Conservation (phyloP, 1,140 invertebrate species). For the Scaptomyza pallida region DNA sequence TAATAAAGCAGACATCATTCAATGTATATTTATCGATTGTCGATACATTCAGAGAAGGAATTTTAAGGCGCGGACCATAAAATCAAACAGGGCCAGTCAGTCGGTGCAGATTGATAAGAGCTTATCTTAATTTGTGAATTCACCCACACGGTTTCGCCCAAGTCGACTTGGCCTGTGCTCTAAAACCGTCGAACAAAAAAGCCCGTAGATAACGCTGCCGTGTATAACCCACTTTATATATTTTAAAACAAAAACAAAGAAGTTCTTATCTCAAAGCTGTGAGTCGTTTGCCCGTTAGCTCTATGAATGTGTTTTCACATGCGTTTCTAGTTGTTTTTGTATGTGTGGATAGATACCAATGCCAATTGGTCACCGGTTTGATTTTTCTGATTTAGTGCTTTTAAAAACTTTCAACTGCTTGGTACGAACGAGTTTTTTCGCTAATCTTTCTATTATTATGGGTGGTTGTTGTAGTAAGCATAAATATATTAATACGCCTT, state of each 20-base stretch:
- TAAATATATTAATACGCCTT: slow-evolving; percentile 11
- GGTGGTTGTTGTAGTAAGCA: slow-evolving; percentile 74
- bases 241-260: slow-evolving; percentile 73
- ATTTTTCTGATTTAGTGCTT: slow-evolving; percentile 72
- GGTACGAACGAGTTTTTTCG: slow-evolving; percentile 1
- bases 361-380: slow-evolving; percentile 71
- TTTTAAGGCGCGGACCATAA: slow-evolving; percentile 30
- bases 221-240: slow-evolving; percentile 79
- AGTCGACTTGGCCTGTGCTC: slow-evolving; percentile 43
- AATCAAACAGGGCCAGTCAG: slow-evolving; percentile 20
- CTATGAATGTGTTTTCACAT: slow-evolving; percentile 21
- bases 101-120: slow-evolving; percentile 51
- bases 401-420: slow-evolving; percentile 57
- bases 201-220: slow-evolving; percentile 55
- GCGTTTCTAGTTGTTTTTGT: slow-evolving; percentile 5
- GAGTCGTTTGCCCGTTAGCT: slow-evolving; percentile 58
- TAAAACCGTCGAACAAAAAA: slow-evolving; percentile 31
- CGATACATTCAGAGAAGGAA: slow-evolving; percentile 35
- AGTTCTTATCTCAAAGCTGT: slow-evolving; percentile 66
- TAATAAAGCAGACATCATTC: neutral
- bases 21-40: slow-evolving; percentile 10
- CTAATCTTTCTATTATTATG: slow-evolving; percentile 49
- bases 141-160: slow-evolving; percentile 6
- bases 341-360: slow-evolving; percentile 31
- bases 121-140: slow-evolving; percentile 72